Conservation (phyloP, 2,888 invertebrate genomes). For the Epinotia bilunana region DNA sequence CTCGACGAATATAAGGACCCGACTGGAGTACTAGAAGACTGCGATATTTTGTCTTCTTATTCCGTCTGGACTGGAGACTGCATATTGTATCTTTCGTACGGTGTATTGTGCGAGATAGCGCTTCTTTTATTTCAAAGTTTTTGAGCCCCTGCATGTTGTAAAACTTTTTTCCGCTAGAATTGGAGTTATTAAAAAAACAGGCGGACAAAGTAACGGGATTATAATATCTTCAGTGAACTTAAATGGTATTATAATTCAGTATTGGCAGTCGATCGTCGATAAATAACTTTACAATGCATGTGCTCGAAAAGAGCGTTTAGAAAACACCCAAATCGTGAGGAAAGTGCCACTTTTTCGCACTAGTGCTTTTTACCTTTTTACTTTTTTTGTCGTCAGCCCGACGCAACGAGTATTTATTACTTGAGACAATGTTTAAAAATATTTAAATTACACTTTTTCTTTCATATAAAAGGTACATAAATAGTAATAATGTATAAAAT, state of each 20-base stretch:
- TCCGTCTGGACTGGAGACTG: conserved; percentile 36
- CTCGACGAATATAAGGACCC: conserved; percentile 40
- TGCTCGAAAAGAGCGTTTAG: no score
- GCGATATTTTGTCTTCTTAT: conserved; percentile 34
- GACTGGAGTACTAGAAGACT: conserved; percentile 38
- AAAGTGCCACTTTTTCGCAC: no score
- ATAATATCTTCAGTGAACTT: background rate
- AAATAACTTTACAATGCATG: no score
- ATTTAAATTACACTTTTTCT: no score
- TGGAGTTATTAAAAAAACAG: background rate
- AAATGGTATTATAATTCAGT: background rate
- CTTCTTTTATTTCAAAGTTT: background rate
- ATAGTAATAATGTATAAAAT: no score
- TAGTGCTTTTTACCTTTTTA: no score
- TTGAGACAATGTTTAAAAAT: no score
- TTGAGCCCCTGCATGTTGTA: background rate
- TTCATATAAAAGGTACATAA: no score
- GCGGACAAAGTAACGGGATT: background rate
- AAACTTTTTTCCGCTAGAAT: background rate
- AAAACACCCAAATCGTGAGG: no score
- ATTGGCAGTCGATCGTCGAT: no score
- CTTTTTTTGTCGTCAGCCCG: no score
- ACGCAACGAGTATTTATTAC: no score
- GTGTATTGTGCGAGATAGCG: background rate
- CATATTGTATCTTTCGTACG: conserved; percentile 29